A percentile compares a stretch with the other conserved stretches of the same genome.
Evolutionary conservation across 2,888 invertebrate genomes (phyloP).

Genomic region (Molanna angustata): DNA sequence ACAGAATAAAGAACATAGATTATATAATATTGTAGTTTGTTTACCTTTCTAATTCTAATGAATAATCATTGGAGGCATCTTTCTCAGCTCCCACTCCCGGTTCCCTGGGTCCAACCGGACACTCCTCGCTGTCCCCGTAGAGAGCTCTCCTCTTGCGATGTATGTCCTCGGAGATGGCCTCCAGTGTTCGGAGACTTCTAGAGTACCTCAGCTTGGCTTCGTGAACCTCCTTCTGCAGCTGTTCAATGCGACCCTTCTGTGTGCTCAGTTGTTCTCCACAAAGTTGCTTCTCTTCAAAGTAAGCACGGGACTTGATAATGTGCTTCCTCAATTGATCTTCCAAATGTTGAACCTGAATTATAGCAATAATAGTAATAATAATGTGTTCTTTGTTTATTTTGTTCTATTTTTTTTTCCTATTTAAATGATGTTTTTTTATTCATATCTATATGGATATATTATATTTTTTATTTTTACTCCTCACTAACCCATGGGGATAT

Average conservation of each 20-base stretch:
- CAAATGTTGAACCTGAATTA: conserved; percentile 67
- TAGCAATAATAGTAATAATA: no score
- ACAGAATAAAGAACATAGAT: no score
- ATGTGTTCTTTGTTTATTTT: no score
- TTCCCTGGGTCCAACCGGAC: conserved; percentile 56
- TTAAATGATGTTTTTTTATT: no score
- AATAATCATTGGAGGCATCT: conserved; percentile 34
- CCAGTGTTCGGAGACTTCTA: conserved; percentile 76
- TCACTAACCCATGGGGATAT: no score
- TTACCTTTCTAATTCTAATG: conserved; percentile 26
- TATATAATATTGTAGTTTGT: not conserved
- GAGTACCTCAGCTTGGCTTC: conserved; percentile 80
- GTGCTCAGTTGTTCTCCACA: conserved; percentile 83
- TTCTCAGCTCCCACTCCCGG: conserved; percentile 77
- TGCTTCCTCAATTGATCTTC: conserved; percentile 80
- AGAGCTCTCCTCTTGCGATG: conserved; percentile 66
- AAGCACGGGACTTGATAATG: conserved; percentile 83
- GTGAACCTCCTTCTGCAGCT: conserved; percentile 74
- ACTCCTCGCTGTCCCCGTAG: conserved; percentile 42
- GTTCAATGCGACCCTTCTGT: conserved; percentile 80
- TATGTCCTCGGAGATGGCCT: conserved; percentile 90
- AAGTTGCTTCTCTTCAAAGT: conserved; percentile 86
- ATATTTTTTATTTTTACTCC: no score
- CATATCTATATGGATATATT: no score
- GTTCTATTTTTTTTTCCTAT: no score